These are phyloP conservation scores for Argyrosomus japonicus DNA, from an alignment of 2,113 vertebrate species.

Conservation along the genomic window DNA sequence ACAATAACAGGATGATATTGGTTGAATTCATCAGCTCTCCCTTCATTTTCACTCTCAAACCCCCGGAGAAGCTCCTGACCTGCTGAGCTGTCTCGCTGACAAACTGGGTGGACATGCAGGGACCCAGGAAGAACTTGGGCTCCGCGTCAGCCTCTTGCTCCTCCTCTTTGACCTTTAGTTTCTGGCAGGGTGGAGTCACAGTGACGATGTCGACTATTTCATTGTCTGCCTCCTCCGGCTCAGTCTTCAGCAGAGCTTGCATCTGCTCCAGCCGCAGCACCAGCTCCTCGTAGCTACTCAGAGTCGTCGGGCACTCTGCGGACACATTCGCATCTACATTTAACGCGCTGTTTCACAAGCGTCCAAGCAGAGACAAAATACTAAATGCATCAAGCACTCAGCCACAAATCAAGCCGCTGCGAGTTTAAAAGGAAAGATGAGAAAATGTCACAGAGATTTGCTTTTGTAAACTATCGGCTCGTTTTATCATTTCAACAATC, in stretches of 20 bases:
- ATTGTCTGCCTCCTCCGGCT: conserved; percentile 88
- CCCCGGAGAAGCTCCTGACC: conserved; percentile 77
- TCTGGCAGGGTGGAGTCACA: conserved; percentile 85
- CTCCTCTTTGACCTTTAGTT: conserved; percentile 92
- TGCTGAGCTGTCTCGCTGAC: conserved; percentile 91
- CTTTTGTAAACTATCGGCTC: conserved; percentile 8
- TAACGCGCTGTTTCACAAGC: conserved; percentile 17
- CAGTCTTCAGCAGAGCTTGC: conserved; percentile 92
- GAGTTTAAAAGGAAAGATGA: not conserved
- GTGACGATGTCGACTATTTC: conserved; percentile 92
- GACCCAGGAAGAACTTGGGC: conserved; percentile 90
- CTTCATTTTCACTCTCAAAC: not conserved
- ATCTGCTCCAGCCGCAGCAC: conserved; percentile 92
- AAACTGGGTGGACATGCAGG: conserved; percentile 88
- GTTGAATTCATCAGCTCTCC: not conserved
- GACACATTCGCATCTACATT: conserved; percentile 16
- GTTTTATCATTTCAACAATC: conserved; percentile 4
- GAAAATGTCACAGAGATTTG: not conserved
- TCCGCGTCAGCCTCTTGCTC: conserved; percentile 91
- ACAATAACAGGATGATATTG: not conserved
- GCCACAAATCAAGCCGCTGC: not conserved
- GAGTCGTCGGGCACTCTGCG: conserved; percentile 91
- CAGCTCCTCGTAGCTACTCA: conserved; percentile 88
- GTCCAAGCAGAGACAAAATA: not conserved
- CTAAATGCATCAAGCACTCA: not conserved